phyloP scores from a whole-genome alignment of 2,113 vertebrate genomes.

The Petromus typicus region DNA sequence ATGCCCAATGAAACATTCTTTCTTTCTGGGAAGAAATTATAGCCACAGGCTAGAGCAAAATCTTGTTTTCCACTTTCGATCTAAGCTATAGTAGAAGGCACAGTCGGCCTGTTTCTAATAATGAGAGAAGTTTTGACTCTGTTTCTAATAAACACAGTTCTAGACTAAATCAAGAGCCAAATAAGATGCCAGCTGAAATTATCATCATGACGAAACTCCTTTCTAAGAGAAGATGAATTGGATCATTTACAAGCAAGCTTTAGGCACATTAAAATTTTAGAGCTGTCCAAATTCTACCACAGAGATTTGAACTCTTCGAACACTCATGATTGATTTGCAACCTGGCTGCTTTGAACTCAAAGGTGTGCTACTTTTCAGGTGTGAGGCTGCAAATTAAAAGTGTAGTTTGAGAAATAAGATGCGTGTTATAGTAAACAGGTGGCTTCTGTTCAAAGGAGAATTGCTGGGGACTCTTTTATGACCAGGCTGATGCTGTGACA shows the following conservation, averaged over 20 bases:
- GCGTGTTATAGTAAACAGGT: constrained; percentile 86
- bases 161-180: constrained; percentile 76
- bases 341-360: constrained; percentile 49
- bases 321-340: constrained; percentile 67
- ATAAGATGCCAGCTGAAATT: constrained; percentile 67
- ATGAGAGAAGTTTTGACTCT: constrained; percentile 70
- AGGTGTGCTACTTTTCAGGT: constrained; percentile 72
- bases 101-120: constrained; percentile 82
- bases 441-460: constrained; percentile 83
- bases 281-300: constrained; percentile 71
- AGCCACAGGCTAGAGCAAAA: constrained; percentile 68
- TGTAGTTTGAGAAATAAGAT: constrained; percentile 77
- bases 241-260: constrained; percentile 78
- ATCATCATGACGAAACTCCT: constrained; percentile 71
- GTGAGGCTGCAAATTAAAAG: constrained; percentile 77
- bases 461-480: constrained; percentile 84
- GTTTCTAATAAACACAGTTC: constrained; percentile 80
- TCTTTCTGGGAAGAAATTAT: constrained; percentile 66
- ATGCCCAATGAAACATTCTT: constrained; percentile 63
- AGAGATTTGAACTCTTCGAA: constrained; percentile 72
- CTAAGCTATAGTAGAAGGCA: constrained; percentile 78
- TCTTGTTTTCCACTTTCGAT: constrained; percentile 45
- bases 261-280: constrained; percentile 76
- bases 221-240: constrained; percentile 71
- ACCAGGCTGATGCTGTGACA: constrained; percentile 82